Evolutionary conservation across 1,140 invertebrate genomes (phyloP).

Genomic region (Teleopsis dalmanni): DNA sequence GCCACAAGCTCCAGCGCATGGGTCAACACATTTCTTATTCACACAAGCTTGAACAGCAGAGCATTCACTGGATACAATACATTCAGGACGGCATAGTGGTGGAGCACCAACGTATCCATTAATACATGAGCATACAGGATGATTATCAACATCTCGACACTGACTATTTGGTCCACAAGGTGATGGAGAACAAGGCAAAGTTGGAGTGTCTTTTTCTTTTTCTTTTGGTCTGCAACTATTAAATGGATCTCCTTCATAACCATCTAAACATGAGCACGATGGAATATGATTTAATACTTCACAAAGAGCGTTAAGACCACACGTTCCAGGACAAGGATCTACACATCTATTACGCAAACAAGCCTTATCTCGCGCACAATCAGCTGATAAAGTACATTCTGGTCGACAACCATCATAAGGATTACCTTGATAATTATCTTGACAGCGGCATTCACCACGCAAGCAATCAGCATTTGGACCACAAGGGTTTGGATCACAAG

Average conservation of each 20-base stretch:
- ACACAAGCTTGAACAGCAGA: constrained; percentile 69
- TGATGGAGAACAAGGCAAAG: constrained; percentile 65
- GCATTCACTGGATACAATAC: constrained; percentile 75
- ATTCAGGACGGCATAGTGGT: constrained; percentile 73
- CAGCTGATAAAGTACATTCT: constrained; percentile 71
- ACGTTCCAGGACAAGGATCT: constrained; percentile 73
- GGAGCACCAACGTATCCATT: constrained; percentile 67
- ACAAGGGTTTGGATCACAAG: constrained; percentile 71
- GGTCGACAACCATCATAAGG: constrained; percentile 72
- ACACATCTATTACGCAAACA: constrained; percentile 74
- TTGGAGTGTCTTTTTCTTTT: constrained; percentile 48
- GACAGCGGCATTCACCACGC: constrained; percentile 64
- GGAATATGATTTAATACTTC: constrained; percentile 78
- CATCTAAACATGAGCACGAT: constrained; percentile 65
- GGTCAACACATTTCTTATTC: constrained; percentile 77
- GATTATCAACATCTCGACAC: constrained; percentile 59
- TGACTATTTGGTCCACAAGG: constrained; percentile 67
- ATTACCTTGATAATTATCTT: constrained; percentile 74
- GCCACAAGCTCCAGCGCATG: constrained; percentile 75
- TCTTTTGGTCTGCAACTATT: constrained; percentile 54
- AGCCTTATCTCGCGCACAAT: constrained; percentile 71
- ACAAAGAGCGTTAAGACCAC: constrained; percentile 76
- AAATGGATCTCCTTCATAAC: constrained; percentile 74
- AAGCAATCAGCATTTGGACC: constrained; percentile 76
- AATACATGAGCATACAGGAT: constrained; percentile 72